Evolutionary conservation across 64 coral and sea anemone species (phyloP).

Genomic region (Montipora cactus): DNA sequence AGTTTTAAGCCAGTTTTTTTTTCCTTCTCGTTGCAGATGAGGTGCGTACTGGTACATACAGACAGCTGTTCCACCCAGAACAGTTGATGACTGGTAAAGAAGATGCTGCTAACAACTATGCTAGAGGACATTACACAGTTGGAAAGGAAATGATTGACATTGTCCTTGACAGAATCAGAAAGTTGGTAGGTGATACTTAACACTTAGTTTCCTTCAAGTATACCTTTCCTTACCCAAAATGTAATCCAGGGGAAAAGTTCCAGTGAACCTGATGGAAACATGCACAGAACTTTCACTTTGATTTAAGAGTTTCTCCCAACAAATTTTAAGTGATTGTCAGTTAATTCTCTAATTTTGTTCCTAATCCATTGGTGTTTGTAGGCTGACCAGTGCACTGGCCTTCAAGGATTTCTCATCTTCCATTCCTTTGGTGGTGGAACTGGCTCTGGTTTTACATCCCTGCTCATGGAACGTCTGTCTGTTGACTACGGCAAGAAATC

Average conservation of each 20-base stretch:
- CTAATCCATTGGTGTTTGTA: neutral
- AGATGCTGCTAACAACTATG: neutral
- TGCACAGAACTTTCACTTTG: no score
- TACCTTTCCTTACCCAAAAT: no score
- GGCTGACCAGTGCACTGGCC: neutral
- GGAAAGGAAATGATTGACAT: constrained; percentile 11
- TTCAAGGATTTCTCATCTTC: neutral
- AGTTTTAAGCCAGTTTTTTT: no score
- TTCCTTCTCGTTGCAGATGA: neutral
- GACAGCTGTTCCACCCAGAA: neutral
- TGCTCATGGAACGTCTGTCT: neutral
- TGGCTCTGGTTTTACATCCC: neutral
- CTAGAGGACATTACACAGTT: neutral
- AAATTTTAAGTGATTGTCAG: no score
- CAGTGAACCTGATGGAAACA: no score
- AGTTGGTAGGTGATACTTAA: neutral
- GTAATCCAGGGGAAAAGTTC: no score
- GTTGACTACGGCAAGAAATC: constrained; percentile 2
- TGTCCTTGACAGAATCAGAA: constrained; percentile 12
- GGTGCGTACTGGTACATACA: neutral
- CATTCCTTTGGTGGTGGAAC: constrained; percentile 4
- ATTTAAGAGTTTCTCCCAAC: no score
- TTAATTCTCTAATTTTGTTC: no score
- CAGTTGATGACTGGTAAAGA: neutral
- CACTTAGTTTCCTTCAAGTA: no score